These are phyloP conservation scores for Ostrea edulis DNA, from an alignment of 1,140 invertebrate genomes.

Conservation along the genomic window DNA sequence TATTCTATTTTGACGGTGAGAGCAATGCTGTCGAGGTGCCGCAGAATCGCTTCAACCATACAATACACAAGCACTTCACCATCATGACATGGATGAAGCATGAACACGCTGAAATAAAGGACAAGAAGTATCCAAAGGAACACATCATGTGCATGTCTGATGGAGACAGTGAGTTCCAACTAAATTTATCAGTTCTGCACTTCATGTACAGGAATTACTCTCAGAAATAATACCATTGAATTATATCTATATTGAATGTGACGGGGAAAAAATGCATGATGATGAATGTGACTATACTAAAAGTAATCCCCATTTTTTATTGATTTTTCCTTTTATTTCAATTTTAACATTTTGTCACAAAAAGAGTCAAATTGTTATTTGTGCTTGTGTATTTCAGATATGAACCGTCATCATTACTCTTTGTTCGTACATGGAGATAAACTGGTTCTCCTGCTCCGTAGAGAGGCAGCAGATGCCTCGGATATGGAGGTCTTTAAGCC, in stretches of 20 bases:
- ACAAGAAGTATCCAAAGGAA: slow-evolving; percentile 94
- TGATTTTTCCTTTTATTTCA: no score
- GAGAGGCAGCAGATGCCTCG: slow-evolving; percentile 94
- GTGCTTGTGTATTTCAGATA: slow-evolving; percentile 83
- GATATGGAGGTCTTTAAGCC: slow-evolving; percentile 97
- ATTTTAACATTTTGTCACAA: no score
- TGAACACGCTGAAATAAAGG: slow-evolving; percentile 82
- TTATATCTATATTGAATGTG: no score
- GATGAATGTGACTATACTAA: no score
- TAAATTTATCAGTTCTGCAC: neutral
- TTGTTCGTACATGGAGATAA: slow-evolving; percentile 98
- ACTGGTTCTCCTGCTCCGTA: slow-evolving; percentile 93
- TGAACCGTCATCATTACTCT: slow-evolving; percentile 99
- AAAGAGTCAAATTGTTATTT: neutral
- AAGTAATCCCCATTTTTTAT: no score
- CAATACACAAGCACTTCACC: slow-evolving; percentile 89
- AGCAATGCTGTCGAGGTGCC: slow-evolving; percentile 88
- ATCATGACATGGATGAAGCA: slow-evolving; percentile 96
- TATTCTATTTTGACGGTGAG: slow-evolving; percentile 95
- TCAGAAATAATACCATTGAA: no score
- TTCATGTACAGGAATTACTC: neutral
- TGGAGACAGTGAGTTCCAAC: slow-evolving; percentile 91
- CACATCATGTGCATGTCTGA: slow-evolving; percentile 97
- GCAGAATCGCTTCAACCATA: slow-evolving; percentile 80
- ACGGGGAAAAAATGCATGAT: no score